Evolutionary conservation across 2,113 vertebrate species (phyloP).

Genomic region (Tenrec ecaudatus): DNA sequence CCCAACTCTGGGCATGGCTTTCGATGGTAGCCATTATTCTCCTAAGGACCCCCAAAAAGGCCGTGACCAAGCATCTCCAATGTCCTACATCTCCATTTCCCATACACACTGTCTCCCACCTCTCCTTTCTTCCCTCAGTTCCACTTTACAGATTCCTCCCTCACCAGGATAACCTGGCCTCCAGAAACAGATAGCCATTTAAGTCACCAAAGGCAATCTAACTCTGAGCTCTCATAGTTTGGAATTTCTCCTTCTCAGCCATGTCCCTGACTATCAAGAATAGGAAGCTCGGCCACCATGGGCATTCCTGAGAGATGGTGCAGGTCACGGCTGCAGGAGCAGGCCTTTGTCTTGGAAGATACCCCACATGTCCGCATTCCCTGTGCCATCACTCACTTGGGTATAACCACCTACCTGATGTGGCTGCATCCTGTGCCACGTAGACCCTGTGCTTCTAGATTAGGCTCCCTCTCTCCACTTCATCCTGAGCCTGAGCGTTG

Average conservation of each 20-base stretch:
- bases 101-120: background rate
- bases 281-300: background rate
- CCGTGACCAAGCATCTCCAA: background rate
- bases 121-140: background rate
- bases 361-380: background rate
- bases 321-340: background rate
- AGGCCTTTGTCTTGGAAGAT: background rate
- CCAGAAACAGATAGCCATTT: background rate
- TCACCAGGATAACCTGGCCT: background rate
- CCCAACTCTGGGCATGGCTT: background rate
- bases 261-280: background rate
- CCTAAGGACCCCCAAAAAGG: background rate
- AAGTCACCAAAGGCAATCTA: background rate
- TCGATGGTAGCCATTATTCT: background rate
- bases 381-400: background rate
- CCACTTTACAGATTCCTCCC: background rate
- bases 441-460: background rate
- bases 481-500: background rate
- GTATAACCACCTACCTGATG: no score
- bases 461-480: background rate
- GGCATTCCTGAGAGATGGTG: background rate
- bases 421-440: background rate
- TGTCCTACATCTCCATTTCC: background rate
- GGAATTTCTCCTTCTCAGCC: background rate
- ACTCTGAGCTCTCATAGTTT: background rate